Conservation (phyloP, 2,113 vertebrate genomes). For the Psettodes erumei region DNA sequence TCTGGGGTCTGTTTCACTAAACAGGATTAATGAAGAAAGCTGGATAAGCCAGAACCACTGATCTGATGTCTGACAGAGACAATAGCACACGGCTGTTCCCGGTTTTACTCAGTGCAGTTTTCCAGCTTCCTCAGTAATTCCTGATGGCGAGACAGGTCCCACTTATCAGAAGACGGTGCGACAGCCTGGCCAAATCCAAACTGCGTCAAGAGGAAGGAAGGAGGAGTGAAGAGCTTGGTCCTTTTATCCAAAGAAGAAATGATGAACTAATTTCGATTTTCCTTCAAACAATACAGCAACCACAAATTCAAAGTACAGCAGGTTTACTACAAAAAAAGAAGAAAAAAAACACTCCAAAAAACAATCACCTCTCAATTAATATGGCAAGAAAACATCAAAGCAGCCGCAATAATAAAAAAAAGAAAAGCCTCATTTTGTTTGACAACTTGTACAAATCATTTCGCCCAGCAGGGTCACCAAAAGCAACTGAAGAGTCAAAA, state of each 20-base stretch:
- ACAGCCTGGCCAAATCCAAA: constrained; percentile 58
- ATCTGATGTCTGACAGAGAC: neutral
- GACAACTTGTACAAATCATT: constrained; percentile 51
- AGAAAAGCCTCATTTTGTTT: constrained; percentile 49
- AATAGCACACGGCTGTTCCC: neutral
- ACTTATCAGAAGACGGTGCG: constrained; percentile 53
- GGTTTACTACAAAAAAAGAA: constrained; percentile 50
- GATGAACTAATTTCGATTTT: constrained; percentile 41
- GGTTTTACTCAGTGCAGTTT: neutral
- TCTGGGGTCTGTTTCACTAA: constrained; percentile 47
- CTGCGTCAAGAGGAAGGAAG: constrained; percentile 33
- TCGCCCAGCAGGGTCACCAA: constrained; percentile 41
- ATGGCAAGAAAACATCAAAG: constrained; percentile 54
- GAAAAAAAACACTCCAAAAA: constrained; percentile 61
- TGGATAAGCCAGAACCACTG: constrained; percentile 2
- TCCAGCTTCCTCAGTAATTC: constrained; percentile 2
- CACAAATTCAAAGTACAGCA: constrained; percentile 73
- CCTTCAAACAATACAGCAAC: constrained; percentile 65
- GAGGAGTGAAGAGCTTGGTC: constrained; percentile 72
- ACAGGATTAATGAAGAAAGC: constrained; percentile 12
- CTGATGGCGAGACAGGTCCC: constrained; percentile 31
- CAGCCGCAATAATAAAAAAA: constrained; percentile 56
- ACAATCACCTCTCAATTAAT: constrained; percentile 47
- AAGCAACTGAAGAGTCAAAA: constrained; percentile 59
- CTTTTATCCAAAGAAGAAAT: constrained; percentile 50